Evolutionary conservation across 2,888 invertebrate genomes (phyloP).

Genomic region (Ditula angustiorana): DNA sequence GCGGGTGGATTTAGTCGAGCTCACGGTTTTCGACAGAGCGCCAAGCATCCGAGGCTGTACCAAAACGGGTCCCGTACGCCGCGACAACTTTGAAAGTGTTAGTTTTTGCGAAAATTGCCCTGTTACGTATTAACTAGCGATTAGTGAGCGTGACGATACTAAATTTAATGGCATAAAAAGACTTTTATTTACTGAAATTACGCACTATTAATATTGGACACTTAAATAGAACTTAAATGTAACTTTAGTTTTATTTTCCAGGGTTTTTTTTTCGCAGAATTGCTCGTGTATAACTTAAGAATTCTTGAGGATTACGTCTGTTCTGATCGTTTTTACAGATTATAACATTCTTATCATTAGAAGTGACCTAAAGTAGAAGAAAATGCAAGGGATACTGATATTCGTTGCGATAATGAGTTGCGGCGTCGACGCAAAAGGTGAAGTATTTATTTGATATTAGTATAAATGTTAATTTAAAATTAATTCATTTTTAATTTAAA

Average conservation of each 20-base stretch:
- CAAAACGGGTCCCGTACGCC: not conserved
- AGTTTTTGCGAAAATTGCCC: not conserved
- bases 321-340: not conserved
- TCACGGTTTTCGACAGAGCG: constrained; percentile 14
- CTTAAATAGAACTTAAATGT: too few species aligned
- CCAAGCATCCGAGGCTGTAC: not conserved
- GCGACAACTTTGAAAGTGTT: constrained; percentile 32
- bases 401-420: constrained; percentile 48
- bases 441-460: constrained; percentile 42
- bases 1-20: constrained; percentile 19
- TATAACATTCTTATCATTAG: not conserved
- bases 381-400: constrained; percentile 52
- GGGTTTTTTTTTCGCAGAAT: not conserved
- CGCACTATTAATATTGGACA: too few species aligned
- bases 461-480: not conserved
- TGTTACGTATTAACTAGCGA: not conserved
- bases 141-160: not conserved
- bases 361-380: constrained; percentile 37
- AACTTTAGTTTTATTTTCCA: not conserved
- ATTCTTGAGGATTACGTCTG: not conserved
- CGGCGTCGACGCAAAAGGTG: constrained; percentile 58
- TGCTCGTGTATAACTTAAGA: not conserved
- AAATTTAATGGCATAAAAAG: not conserved
- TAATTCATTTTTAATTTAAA: too few species aligned
- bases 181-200: not conserved